Evolutionary conservation across 2,888 invertebrate species (phyloP), one percentile per base, ranked within the genome.

Genomic region (Torymus texanus): DNA sequence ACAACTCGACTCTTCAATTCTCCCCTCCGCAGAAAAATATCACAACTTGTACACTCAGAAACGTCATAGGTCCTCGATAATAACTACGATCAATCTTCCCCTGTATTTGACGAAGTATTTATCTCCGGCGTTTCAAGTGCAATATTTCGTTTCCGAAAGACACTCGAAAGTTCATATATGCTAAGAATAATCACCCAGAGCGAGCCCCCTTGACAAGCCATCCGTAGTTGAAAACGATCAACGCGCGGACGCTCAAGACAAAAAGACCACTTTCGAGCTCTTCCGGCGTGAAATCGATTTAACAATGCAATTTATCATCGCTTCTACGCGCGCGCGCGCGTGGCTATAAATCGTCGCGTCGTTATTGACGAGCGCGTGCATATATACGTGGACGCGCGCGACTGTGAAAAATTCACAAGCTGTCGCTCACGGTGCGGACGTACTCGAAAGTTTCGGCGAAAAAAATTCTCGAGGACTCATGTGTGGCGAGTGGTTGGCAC

Each of bases 231-330:
- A 50, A 66, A 74, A 58, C 65, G 65, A 66, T 66, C 65, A 21
- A 2, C 21, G 50, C 18, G 13, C 10, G 16, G 18, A 24, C 16
- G 56, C 50, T 5, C 16, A 29, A 58, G 16, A 59, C 16, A 67
- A 61, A 67, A 53, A 68, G 62, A 29, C n/a, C n/a, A 62, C 41
- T 75, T 75, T 61, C 62, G 41, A 75, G n/a, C 8, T 74, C 74
- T 56, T 50, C 18, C 66, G 50, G 21, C 58, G 74, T 70, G 63
- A 63, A 70, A 63, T 76, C 53, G 70, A 76, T 76, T 70, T 18
- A 74, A 70, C 62, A 76, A 68, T 68, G 67, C 62, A 62, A 76
- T 76, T 70, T 70, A 76, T 76, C 75, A 76, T 14, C 53, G 24
- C n/a, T 41, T 29, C 24, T 55, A 41, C 41, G 41, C 41, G 41